A percentile compares a stretch with the other conserved stretches of the same genome.
These are phyloP conservation scores for Manacus vitellinus DNA, from an alignment of 2,113 vertebrate species.

Conservation along the genomic window DNA sequence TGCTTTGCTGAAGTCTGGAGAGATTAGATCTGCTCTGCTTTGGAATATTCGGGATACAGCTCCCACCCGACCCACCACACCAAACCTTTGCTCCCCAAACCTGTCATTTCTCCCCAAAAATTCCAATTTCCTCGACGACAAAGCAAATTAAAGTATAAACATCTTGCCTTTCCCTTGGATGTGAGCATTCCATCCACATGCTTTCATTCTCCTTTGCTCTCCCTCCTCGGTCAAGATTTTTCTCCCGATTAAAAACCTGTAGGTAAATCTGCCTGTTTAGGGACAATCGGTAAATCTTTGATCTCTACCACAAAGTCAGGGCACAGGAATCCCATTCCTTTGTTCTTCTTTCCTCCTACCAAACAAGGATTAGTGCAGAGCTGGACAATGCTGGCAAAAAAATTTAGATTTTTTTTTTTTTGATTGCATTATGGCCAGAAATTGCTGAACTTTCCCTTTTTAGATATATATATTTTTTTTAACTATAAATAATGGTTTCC, in stretches of 20 bases:
- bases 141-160: not conserved
- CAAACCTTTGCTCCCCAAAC: not conserved
- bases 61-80: not conserved
- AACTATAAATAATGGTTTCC: not conserved
- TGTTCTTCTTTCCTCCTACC: not conserved
- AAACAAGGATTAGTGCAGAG: not conserved
- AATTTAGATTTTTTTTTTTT: fast-evolving
- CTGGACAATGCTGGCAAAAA: not conserved
- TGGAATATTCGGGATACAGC: not conserved
- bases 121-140: not conserved
- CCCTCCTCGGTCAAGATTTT: not conserved
- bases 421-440: not conserved
- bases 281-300: not conserved
- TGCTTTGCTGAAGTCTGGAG: not conserved
- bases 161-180: not conserved
- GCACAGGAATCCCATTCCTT: not conserved
- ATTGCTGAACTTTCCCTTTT: not conserved
- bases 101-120: not conserved
- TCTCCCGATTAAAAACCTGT: not conserved
- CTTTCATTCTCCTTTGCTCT: not conserved
- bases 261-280: not conserved
- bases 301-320: not conserved
- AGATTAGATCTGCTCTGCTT: not conserved
- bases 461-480: not conserved
- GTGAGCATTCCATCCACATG: not conserved